Conservation (phyloP, 2,888 invertebrate species). For the Phaedon cochleariae region DNA sequence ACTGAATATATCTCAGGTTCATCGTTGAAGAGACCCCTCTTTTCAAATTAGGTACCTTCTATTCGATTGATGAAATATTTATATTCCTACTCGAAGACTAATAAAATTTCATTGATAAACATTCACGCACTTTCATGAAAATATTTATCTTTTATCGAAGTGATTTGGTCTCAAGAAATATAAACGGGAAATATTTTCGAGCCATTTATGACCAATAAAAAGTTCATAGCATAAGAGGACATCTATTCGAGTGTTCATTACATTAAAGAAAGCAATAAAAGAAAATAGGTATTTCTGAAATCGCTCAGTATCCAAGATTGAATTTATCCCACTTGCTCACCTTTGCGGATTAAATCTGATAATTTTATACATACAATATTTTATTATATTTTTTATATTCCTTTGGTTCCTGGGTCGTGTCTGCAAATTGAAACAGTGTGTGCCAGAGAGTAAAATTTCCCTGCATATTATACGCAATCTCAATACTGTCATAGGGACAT, state of each 20-base stretch:
- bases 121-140: constrained; percentile 21
- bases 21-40: not conserved
- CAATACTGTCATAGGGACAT: too few species aligned
- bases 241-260: not conserved
- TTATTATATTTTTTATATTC: too few species aligned
- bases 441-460: too few species aligned
- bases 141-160: constrained; percentile 18
- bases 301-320: not conserved
- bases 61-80: constrained; percentile 13
- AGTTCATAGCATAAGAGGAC: not conserved
- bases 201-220: constrained; percentile 12
- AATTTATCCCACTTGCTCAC: too few species aligned
- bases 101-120: constrained; percentile 24
- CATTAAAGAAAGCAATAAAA: not conserved
- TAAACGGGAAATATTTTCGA: not conserved
- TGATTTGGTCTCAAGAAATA: constrained; percentile 13
- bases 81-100: constrained; percentile 11
- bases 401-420: too few species aligned
- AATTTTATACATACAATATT: too few species aligned
- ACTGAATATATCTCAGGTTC: too few species aligned
- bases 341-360: too few species aligned
- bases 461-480: too few species aligned
- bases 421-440: too few species aligned
- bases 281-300: not conserved
- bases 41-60: not conserved